A percentile compares a stretch with the other conserved stretches of the same genome.
Conservation (phyloP, 2,113 vertebrate species). For the Macrotus californicus region DNA sequence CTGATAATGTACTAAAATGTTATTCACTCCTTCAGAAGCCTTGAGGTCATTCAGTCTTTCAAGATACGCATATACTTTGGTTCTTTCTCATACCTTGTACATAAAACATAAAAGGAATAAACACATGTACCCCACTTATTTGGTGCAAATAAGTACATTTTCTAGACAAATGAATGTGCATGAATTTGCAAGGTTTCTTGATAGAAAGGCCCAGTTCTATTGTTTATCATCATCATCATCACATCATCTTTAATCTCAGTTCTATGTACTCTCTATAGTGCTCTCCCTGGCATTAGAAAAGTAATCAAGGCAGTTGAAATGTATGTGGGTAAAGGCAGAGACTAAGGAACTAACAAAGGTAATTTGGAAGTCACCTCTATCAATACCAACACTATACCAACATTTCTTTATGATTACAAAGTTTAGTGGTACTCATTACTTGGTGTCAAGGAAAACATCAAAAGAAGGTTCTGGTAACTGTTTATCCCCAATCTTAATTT, state of each 20-base stretch:
- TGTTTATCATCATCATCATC: background rate
- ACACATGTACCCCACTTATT: background rate
- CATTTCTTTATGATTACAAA: background rate
- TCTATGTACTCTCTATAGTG: background rate
- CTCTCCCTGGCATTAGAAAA: background rate
- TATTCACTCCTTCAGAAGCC: background rate
- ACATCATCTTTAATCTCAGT: background rate
- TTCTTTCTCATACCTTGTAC: background rate
- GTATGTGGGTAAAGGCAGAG: background rate
- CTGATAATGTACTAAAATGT: background rate
- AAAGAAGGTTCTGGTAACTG: background rate
- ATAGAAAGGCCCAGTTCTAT: background rate
- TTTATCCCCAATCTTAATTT: background rate
- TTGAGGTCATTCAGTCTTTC: background rate
- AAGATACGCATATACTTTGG: background rate
- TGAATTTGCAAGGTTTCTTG: background rate
- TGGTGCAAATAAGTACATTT: background rate
- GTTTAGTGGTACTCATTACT: background rate
- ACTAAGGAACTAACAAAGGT: background rate
- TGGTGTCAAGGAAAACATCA: background rate
- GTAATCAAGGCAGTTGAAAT: background rate
- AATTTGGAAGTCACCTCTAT: background rate
- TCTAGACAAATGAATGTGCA: background rate
- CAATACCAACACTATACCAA: background rate
- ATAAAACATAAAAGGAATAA: background rate